phyloP scores from a whole-genome alignment of 1,140 invertebrate genomes.

The Sycophila sp. region DNA sequence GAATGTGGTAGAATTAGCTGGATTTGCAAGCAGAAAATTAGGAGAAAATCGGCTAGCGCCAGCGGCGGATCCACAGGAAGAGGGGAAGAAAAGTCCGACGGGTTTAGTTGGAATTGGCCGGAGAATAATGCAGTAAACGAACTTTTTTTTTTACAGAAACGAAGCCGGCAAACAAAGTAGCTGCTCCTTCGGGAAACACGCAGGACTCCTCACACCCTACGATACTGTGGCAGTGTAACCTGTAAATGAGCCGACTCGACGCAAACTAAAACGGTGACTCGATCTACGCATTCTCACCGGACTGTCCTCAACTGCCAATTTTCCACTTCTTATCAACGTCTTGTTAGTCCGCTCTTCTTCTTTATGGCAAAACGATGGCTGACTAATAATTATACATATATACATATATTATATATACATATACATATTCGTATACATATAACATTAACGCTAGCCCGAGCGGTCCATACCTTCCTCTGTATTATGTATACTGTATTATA shows the following conservation, averaged over 20 bases:
- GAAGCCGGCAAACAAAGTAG: conserved; percentile 77
- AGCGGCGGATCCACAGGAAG: not conserved
- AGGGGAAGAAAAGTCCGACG: not conserved
- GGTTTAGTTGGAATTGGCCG: too few relatives aligned
- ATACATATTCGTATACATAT: too few relatives aligned
- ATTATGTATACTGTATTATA: too few relatives aligned
- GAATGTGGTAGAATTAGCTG: too few relatives aligned
- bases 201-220: conserved; percentile 92
- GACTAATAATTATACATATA: not conserved
- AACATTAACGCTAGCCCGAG: too few relatives aligned
- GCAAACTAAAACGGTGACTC: conserved; percentile 13
- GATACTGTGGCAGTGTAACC: conserved; percentile 97
- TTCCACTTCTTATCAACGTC: conserved; percentile 31
- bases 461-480: too few relatives aligned
- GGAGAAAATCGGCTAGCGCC: too few relatives aligned
- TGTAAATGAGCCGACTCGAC: conserved; percentile 72
- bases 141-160: conserved; percentile 76
- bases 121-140: too few relatives aligned
- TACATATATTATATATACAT: conserved; percentile 8
- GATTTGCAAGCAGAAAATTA: too few relatives aligned
- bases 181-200: conserved; percentile 73
- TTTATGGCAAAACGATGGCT: not conserved
- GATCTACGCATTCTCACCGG: conserved; percentile 22
- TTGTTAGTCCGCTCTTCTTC: conserved; percentile 11
- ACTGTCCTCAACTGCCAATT: conserved; percentile 33